Conservation (phyloP, 1,140 invertebrate genomes). For the Goniozus legneri region DNA sequence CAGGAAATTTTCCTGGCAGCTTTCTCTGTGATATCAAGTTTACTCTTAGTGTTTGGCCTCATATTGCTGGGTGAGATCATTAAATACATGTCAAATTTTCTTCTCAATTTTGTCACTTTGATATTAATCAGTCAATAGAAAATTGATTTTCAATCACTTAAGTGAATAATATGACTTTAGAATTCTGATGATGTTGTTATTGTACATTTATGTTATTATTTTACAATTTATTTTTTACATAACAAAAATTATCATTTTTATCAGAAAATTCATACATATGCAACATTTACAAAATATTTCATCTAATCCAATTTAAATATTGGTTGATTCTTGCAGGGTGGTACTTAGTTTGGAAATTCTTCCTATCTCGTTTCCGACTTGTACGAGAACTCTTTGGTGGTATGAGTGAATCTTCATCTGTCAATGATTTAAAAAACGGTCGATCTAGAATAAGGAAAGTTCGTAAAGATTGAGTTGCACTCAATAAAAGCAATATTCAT, state of each 20-base stretch:
- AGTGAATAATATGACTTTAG: no score
- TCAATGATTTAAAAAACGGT: conserved; percentile 56
- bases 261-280: no score
- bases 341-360: conserved; percentile 88
- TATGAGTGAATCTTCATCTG: conserved; percentile 58
- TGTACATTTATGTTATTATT: no score
- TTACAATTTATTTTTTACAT: no score
- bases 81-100: no score
- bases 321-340: conserved; percentile 63
- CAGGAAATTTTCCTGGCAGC: conserved; percentile 51
- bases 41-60: conserved; percentile 52
- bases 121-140: background rate
- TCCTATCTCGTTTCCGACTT: conserved; percentile 81
- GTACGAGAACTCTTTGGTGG: conserved; percentile 79
- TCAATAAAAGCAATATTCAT: conserved; percentile 6
- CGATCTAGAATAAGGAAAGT: conserved; percentile 57
- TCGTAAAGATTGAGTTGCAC: conserved; percentile 57
- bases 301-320: no score
- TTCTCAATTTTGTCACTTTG: background rate
- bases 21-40: conserved; percentile 50
- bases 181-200: no score
- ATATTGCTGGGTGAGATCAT: conserved; percentile 53
- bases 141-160: no score
- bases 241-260: no score
- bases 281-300: no score